Evolutionary conservation across 2,888 invertebrate species (phyloP), one percentile per base, ranked within the genome.

Genomic region (Geophilus truncorum): DNA sequence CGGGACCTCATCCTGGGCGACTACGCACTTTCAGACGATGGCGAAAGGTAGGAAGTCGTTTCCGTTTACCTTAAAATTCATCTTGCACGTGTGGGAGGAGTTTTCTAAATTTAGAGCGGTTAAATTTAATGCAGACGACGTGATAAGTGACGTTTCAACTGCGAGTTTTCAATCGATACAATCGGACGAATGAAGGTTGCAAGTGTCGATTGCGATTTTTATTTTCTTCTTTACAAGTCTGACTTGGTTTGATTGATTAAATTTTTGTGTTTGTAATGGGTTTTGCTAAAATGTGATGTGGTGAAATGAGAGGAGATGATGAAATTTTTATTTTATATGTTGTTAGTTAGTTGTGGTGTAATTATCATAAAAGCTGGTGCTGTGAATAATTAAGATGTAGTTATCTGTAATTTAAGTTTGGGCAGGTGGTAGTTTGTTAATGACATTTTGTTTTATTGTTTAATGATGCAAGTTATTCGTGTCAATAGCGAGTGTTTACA

Each of bases 1-100:
- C 89, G 93, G 83, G 93, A 93, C 87, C 90, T 93, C 84, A 90
- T 93, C 84, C 89, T 92, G 84, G 93, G 93, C 76, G 93, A 93
- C 87, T 92, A 92, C 86, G 91, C 92, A 18, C 92, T 92, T 87
- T 92, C 91, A 85, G 93, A 93, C 85, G 92, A 92, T 84, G 92
- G 92, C 75, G 92, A 93, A 90, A 92, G 93, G 93, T 93, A 87
- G 23, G 75, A 15, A 9, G 40, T 21, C 18, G 21, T 57, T 57
- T 9, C 2, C 18, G 18, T 57, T 57, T 3, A 57, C 21, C 2
- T 30, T 28, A 15, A 21, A 57, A 3, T 4, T 21, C 4, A 23
- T 23, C 57, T 57, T 21, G 21, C 25, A 25, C 70, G 23, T 28
- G 18, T 76, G 30, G 12, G 28, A 32, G 3, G 12, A 21, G 3